Conservation (phyloP, 2,888 invertebrate genomes). For the Didymodactylos carnosus region DNA sequence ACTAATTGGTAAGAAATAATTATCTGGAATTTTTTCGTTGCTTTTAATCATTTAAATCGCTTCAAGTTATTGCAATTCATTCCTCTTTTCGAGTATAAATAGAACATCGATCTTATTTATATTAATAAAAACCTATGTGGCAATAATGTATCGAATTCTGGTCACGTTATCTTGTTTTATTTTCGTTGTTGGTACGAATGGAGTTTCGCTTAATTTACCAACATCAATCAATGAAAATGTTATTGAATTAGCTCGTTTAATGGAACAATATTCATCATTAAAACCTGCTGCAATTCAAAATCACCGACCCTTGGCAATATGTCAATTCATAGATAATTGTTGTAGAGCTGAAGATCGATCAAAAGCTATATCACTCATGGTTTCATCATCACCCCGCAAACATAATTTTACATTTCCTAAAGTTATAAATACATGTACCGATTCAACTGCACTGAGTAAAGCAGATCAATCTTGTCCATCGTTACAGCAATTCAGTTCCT, state of each 20-base stretch:
- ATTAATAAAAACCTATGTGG: too few species aligned
- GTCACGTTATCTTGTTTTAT: background rate
- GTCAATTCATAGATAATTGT: too few species aligned
- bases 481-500: background rate
- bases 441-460: background rate
- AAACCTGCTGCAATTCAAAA: background rate
- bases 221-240: background rate
- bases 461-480: background rate
- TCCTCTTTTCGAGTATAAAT: too few species aligned
- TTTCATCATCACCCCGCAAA: background rate
- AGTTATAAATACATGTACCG: background rate
- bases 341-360: background rate
- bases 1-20: too few species aligned
- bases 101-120: too few species aligned
- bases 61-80: too few species aligned
- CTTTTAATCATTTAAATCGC: too few species aligned
- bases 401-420: background rate
- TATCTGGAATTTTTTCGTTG: too few species aligned
- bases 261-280: background rate
- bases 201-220: background rate
- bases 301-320: background rate
- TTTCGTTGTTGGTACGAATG: background rate
- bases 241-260: background rate
- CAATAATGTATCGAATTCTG: background rate
- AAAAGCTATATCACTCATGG: background rate